phyloP scores from a whole-genome alignment of 2,888 invertebrate genomes.

The Chesias legatella region DNA sequence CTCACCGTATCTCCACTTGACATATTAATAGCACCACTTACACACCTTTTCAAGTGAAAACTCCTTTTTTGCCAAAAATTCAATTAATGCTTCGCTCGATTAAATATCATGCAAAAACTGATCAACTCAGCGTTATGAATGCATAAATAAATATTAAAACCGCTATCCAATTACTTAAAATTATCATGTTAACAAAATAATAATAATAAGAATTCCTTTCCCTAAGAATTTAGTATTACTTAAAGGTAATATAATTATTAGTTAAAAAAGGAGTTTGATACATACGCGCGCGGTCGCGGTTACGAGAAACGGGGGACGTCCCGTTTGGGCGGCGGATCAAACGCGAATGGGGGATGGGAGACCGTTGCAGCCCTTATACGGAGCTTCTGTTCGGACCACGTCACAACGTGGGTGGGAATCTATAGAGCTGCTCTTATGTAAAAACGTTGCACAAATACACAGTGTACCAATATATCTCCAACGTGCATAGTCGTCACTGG shows the following conservation, averaged over 20 bases:
- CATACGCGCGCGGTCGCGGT: conserved; percentile 69
- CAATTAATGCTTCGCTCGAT: too few relatives aligned
- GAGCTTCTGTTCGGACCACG: conserved; percentile 41
- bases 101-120: too few relatives aligned
- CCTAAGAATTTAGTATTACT: too few relatives aligned
- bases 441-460: not conserved
- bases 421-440: conserved; percentile 35
- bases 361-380: conserved; percentile 62
- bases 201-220: too few relatives aligned
- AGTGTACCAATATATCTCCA: too few relatives aligned
- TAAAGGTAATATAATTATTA: not conserved
- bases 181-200: too few relatives aligned
- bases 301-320: conserved; percentile 47
- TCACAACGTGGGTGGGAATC: conserved; percentile 56
- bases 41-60: conserved; percentile 1
- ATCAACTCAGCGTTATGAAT: too few relatives aligned
- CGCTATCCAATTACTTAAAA: too few relatives aligned
- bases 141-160: too few relatives aligned
- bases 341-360: conserved; percentile 58
- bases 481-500: too few relatives aligned
- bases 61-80: too few relatives aligned
- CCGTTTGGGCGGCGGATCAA: conserved; percentile 61
- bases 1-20: conserved; percentile 6
- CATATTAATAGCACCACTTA: conserved; percentile 4
- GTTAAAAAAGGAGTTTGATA: conserved; percentile 36